phyloP scores from a whole-genome alignment of 2,888 invertebrate genomes.

The Polia nebulosa region DNA sequence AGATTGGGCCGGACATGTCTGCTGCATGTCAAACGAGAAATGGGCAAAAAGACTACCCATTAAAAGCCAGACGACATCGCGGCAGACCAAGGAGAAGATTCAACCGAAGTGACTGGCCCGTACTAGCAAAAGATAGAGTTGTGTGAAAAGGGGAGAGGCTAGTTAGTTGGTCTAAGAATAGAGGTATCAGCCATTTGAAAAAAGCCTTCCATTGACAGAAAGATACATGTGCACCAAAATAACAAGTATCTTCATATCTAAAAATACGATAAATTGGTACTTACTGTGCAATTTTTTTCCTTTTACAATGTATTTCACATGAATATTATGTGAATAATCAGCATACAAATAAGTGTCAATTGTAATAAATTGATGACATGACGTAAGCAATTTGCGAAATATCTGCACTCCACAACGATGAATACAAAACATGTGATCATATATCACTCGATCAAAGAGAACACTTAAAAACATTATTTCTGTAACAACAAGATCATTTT shows the following conservation, averaged over 20 bases:
- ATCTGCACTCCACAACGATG: constrained; percentile 34
- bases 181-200: not conserved
- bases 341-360: constrained; percentile 49
- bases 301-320: constrained; percentile 36
- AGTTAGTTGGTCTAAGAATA: too few relatives aligned
- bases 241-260: constrained; percentile 5
- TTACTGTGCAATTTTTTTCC: constrained; percentile 28
- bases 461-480: constrained; percentile 61
- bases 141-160: too few relatives aligned
- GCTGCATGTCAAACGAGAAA: too few relatives aligned
- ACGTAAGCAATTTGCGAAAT: constrained; percentile 58
- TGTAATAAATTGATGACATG: constrained; percentile 43
- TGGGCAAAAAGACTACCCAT: too few relatives aligned
- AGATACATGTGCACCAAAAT: not conserved
- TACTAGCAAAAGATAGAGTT: too few relatives aligned
- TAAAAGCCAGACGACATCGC: too few relatives aligned
- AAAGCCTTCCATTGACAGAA: not conserved
- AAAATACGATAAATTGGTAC: constrained; percentile 33
- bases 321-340: constrained; percentile 37
- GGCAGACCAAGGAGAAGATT: too few relatives aligned
- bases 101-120: too few relatives aligned
- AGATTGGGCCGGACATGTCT: too few relatives aligned
- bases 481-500: constrained; percentile 61
- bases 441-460: constrained; percentile 53
- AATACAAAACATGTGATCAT: constrained; percentile 42